phyloP scores from a whole-genome alignment of 2,888 invertebrate species.

The Nephrotoma flavescens region DNA sequence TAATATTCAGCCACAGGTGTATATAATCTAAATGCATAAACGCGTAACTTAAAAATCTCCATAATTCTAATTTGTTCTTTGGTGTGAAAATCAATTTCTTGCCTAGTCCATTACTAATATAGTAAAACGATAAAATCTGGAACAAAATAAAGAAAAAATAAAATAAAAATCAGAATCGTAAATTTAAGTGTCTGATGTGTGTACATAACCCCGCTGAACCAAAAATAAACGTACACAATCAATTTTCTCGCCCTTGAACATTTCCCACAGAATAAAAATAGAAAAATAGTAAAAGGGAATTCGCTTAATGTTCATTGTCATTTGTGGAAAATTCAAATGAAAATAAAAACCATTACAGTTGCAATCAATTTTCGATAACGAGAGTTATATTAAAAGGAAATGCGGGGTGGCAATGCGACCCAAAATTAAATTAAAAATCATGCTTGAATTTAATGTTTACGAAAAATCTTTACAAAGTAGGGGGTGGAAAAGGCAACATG shows the following conservation, averaged over 20 bases:
- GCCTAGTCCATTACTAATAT: neutral
- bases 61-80: slow-evolving; percentile 35
- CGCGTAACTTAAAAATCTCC: slow-evolving; percentile 70
- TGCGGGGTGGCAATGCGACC: neutral
- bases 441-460: too few species aligned
- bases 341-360: neutral
- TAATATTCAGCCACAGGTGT: slow-evolving; percentile 63
- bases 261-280: neutral
- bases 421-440: neutral
- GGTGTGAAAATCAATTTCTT: slow-evolving; percentile 5
- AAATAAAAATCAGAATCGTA: neutral
- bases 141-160: neutral
- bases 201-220: neutral
- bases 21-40: slow-evolving; percentile 60
- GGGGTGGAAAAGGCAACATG: neutral
- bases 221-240: neutral
- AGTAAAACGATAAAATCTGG: neutral
- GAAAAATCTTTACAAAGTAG: neutral
- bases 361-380: neutral
- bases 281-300: neutral
- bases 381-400: neutral
- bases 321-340: neutral
- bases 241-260: neutral
- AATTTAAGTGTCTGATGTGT: neutral
- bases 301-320: neutral